Evolutionary conservation across 2,113 vertebrate genomes (phyloP).

Genomic region (Andinoacara biseriatus): DNA sequence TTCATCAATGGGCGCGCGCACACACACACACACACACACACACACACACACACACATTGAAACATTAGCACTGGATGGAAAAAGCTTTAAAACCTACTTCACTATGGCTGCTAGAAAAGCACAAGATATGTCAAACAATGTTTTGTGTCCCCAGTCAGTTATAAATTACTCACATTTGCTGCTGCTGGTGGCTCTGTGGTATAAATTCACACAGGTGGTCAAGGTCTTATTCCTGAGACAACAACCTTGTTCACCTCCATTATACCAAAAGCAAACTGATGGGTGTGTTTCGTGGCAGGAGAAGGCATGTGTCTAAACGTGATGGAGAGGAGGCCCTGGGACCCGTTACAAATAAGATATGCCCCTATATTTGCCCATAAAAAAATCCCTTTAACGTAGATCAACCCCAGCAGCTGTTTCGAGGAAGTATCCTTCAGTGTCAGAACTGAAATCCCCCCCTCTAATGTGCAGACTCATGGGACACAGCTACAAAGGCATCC

Average conservation of each 20-base stretch:
- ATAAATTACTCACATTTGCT: constrained; percentile 29
- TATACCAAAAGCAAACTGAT: constrained; percentile 25
- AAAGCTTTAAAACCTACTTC: too few species aligned
- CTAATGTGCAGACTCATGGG: not conserved
- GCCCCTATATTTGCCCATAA: constrained; percentile 7
- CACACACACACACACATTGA: too few species aligned
- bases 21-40: not conserved
- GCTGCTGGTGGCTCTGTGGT: constrained; percentile 36
- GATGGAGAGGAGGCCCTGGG: constrained; percentile 23
- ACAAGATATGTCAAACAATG: not conserved
- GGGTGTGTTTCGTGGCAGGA: constrained; percentile 19
- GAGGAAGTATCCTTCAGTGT: not conserved
- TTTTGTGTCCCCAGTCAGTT: constrained; percentile 5
- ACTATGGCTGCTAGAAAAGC: not conserved
- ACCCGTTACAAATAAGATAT: constrained; percentile 32
- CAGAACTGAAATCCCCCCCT: not conserved
- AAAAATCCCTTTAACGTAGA: constrained; percentile 31
- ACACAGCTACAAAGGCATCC: not conserved
- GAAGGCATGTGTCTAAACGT: constrained; percentile 30
- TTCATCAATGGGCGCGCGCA: too few species aligned
- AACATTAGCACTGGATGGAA: too few species aligned
- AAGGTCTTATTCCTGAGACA: constrained; percentile 43
- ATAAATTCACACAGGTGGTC: constrained; percentile 29
- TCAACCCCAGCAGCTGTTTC: constrained; percentile 20
- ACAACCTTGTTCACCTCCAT: constrained; percentile 17